Percentiles rank a stretch among this genome's conserved stretches.
Evolutionary conservation across 92 coral and sea anemone genomes (phyloP).

Genomic region (Epizoanthus stellaris): DNA sequence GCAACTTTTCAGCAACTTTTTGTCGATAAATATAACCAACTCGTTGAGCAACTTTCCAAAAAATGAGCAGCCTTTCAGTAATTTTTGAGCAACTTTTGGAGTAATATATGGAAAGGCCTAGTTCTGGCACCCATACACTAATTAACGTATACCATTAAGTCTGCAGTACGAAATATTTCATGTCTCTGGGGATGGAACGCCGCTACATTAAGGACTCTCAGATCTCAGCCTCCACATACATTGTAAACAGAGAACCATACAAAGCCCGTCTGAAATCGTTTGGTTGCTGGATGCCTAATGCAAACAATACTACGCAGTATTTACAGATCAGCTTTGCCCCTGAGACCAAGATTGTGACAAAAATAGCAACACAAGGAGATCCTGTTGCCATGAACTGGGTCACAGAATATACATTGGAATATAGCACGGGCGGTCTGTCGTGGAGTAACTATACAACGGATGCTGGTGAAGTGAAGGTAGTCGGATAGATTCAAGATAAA

Average conservation of each 20-base stretch:
- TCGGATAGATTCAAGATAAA: too few species aligned
- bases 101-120: too few species aligned
- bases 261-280: neutral
- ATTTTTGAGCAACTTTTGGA: too few species aligned
- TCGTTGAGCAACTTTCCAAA: too few species aligned
- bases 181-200: conserved; percentile 11
- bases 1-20: too few species aligned
- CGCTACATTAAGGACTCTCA: conserved; percentile 9
- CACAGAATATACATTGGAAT: too few species aligned
- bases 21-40: too few species aligned
- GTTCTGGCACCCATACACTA: too few species aligned
- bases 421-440: neutral
- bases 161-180: neutral
- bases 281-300: neutral
- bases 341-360: neutral
- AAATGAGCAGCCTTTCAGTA: too few species aligned
- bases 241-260: neutral
- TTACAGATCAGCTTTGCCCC: conserved; percentile 21
- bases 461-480: neutral
- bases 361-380: neutral
- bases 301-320: neutral
- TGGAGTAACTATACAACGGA: conserved; percentile 1
- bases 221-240: neutral
- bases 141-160: neutral
- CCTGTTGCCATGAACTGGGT: too few species aligned